Evolutionary conservation across 1,140 invertebrate genomes (phyloP).

Genomic region (Eurosta solidaginis): DNA sequence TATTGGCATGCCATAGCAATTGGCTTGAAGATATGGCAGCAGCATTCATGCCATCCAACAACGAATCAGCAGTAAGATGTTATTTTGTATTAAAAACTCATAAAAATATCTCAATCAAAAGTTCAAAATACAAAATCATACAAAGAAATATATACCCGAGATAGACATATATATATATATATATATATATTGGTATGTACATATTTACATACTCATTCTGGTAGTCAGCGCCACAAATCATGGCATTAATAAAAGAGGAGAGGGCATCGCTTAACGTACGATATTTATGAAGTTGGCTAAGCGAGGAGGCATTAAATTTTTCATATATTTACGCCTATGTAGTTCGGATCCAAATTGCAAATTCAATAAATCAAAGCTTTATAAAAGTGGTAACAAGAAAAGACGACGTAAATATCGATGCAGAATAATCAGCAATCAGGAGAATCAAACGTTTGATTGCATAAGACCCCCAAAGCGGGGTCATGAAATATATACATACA

Average conservation of each 20-base stretch:
- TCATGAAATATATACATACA: too few species aligned
- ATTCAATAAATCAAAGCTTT: neutral
- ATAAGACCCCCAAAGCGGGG: too few species aligned
- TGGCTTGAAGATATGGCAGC: neutral
- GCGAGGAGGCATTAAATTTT: neutral
- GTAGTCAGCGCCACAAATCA: neutral
- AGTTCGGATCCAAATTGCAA: neutral
- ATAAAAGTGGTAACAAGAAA: neutral
- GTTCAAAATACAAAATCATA: neutral
- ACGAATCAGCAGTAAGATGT: neutral
- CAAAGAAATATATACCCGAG: neutral
- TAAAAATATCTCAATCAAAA: conserved; percentile 25
- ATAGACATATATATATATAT: neutral
- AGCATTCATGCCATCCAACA: neutral
- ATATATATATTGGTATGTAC: neutral
- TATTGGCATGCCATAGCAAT: neutral
- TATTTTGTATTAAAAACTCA: conserved; percentile 17
- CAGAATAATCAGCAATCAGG: too few species aligned
- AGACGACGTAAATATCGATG: neutral
- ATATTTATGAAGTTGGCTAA: neutral
- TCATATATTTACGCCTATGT: neutral
- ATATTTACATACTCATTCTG: neutral
- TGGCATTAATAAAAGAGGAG: neutral
- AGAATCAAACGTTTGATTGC: too few species aligned
- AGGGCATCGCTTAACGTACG: neutral